A percentile compares a stretch with the other conserved stretches of the same genome.
Conservation (phyloP, 2,888 invertebrate genomes). For the Gisinianus flammeolus region DNA sequence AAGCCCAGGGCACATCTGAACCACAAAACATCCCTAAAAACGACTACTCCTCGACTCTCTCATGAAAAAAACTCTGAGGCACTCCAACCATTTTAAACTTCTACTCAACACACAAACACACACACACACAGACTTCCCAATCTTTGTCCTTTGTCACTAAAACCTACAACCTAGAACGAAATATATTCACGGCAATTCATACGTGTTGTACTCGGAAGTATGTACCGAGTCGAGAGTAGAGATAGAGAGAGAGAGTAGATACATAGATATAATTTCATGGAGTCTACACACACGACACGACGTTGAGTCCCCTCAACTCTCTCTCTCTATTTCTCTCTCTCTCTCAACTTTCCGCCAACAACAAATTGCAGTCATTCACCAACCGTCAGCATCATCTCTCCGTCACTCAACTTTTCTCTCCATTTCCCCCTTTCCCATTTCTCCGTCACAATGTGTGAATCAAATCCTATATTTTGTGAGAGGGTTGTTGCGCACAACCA, state of each 20-base stretch:
- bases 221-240: background rate
- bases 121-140: background rate
- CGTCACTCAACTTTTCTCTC: no score
- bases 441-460: background rate
- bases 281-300: no score
- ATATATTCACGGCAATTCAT: no score
- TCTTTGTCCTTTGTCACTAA: background rate
- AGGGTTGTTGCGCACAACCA: no score
- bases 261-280: background rate
- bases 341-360: slow-evolving; percentile 3
- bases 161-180: no score
- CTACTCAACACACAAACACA: background rate
- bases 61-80: no score
- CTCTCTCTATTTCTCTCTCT: slow-evolving; percentile 7
- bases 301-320: background rate
- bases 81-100: no score
- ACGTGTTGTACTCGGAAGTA: no score
- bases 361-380: slow-evolving; percentile 3
- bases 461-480: background rate
- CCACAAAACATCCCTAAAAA: slow-evolving; percentile 20
- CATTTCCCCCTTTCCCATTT: no score
- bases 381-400: no score
- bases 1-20: slow-evolving; percentile 8
- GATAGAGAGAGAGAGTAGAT: background rate
- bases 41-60: no score